Conservation (phyloP, 2,113 vertebrate genomes). For the Aldabrachelys gigantea region DNA sequence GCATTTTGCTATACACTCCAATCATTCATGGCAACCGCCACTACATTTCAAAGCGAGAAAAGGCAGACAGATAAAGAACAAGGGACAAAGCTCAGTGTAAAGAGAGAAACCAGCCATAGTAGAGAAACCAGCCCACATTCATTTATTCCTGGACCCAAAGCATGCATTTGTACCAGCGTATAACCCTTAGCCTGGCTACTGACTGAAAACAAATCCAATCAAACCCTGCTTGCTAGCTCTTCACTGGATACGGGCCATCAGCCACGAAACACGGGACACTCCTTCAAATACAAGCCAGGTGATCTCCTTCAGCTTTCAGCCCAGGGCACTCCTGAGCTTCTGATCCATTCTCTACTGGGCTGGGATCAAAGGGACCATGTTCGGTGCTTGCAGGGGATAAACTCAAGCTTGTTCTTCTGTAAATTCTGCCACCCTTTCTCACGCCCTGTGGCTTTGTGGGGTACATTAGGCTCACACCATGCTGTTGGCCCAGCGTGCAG, state of each 20-base stretch:
- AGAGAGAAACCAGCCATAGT: not conserved
- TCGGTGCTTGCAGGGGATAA: not conserved
- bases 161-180: accelerated
- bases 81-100: not conserved
- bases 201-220: not conserved
- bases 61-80: not conserved
- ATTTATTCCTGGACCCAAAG: not conserved
- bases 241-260: not conserved
- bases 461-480: not conserved
- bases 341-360: not conserved
- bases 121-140: not conserved
- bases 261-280: not conserved
- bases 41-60: not conserved
- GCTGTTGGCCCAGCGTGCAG: accelerated
- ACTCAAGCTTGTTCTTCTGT: not conserved
- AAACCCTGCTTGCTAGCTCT: not conserved
- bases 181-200: not conserved
- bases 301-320: not conserved
- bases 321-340: accelerated
- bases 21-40: not conserved
- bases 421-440: accelerated
- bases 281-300: not conserved
- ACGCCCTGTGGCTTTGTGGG: not conserved
- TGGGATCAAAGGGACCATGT: not conserved
- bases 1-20: not conserved